Percentiles rank a stretch among this genome's conserved stretches.
These are phyloP conservation scores for Bugulina stolonifera DNA, from an alignment of 2,888 invertebrate genomes.

Conservation along the genomic window DNA sequence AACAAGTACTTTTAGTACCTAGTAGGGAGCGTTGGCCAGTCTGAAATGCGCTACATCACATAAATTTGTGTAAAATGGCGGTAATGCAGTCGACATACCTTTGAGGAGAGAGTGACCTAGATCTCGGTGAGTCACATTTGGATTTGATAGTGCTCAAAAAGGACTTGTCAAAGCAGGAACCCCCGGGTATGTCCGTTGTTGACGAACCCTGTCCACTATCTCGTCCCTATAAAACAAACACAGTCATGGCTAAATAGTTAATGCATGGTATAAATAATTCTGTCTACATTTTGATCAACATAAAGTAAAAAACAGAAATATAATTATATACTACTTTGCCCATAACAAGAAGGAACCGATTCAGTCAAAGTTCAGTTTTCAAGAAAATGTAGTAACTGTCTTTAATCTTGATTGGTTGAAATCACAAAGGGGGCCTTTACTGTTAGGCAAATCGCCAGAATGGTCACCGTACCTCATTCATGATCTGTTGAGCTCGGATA, in stretches of 20 bases:
- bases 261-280: neutral
- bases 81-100: too few relatives aligned
- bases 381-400: too few relatives aligned
- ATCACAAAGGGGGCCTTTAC: too few relatives aligned
- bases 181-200: neutral
- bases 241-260: neutral
- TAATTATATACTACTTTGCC: neutral
- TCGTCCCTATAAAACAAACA: neutral
- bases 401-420: too few relatives aligned
- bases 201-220: conserved; percentile 8
- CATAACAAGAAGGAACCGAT: too few relatives aligned
- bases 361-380: neutral
- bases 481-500: neutral
- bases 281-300: neutral
- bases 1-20: too few relatives aligned
- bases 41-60: too few relatives aligned
- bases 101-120: conserved; percentile 16
- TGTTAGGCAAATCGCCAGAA: too few relatives aligned
- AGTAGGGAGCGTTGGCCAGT: too few relatives aligned
- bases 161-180: conserved; percentile 12
- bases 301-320: neutral
- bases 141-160: neutral
- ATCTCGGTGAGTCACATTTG: neutral
- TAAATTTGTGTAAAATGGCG: too few relatives aligned
- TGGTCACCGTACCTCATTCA: neutral